Evolutionary conservation across 1,140 invertebrate species (phyloP), one percentile per base, ranked within the genome.

Genomic region (Sarcophaga bullata): DNA sequence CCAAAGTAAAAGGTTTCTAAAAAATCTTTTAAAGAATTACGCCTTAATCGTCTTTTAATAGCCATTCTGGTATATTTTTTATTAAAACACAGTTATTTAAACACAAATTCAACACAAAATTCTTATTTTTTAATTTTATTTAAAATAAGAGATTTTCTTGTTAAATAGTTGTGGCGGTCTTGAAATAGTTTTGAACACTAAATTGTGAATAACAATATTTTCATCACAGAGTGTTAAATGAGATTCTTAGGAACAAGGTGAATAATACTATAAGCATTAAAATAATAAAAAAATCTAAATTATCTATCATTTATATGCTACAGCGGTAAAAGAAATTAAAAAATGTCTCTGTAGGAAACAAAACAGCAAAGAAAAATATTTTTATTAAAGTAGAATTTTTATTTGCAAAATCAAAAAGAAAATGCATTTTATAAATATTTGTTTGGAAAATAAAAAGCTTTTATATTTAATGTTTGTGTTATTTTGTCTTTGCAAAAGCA

Each of bases 21-120:
- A 84, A 87, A 86, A 75, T 87, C 84, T 81, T 86, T 87, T 15
- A 87, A 80, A 62, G 86, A 86, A 80, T 85, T 84, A 72, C 86
- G 85, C 50, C 86, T 84, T 78, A 87, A 72, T 73, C 85, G 86
- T 72, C 84, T 85, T 80, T 85, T 84, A 50, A 87, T 83, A 19
- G 86, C 84, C 86, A 87, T 86, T n/a, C 47, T 80, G 75, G 13
- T 37, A 37, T 37, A 76, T 48, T 17, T 76, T 76, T 3, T 49
- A 76, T 76, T 19, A 19, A 68, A 19, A 68, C 8, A 5, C 8
- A 68, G 17, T 76, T 76, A 6, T 49, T 17, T 75, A 15, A 48
- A 47, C 46, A 48, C 73, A 49, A 76, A 80, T 78, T 62, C 72
- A 52, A 81, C 68, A 81, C 80, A 81, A 58, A 81, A 50, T 49